phyloP scores from a whole-genome alignment of 1,140 invertebrate genomes.

The Neotoxoptera formosana region DNA sequence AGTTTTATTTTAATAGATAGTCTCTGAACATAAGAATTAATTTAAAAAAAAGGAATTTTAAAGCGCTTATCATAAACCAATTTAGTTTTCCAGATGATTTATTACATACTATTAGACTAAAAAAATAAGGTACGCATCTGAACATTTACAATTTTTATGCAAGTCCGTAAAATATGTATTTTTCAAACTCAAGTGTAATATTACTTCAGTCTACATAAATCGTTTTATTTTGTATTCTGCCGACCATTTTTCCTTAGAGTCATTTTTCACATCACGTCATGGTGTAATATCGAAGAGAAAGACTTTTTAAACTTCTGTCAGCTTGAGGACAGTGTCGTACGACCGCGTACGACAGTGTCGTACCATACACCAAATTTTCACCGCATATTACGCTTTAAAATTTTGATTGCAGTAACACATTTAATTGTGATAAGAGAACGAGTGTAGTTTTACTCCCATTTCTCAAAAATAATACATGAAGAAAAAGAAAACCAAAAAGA shows the following conservation, averaged over 20 bases:
- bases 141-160: constrained; percentile 12
- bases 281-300: background rate
- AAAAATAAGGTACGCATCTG: background rate
- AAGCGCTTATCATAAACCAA: background rate
- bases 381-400: background rate
- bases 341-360: background rate
- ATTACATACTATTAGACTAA: constrained; percentile 11
- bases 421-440: background rate
- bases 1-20: background rate
- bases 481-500: background rate
- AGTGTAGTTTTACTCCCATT: background rate
- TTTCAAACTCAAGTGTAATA: constrained; percentile 10
- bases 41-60: background rate
- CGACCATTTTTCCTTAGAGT: background rate
- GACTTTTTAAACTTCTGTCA: background rate
- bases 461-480: background rate
- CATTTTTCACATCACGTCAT: background rate
- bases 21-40: background rate
- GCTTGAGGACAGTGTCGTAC: background rate
- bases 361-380: background rate
- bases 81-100: constrained; percentile 5
- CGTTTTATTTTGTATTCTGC: background rate
- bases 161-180: constrained; percentile 11
- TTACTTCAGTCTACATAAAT: constrained; percentile 13
- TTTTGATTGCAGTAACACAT: background rate